Percentiles rank a stretch among this genome's conserved stretches.
phyloP scores from a whole-genome alignment of 2,888 invertebrate genomes.

The Polia nebulosa region DNA sequence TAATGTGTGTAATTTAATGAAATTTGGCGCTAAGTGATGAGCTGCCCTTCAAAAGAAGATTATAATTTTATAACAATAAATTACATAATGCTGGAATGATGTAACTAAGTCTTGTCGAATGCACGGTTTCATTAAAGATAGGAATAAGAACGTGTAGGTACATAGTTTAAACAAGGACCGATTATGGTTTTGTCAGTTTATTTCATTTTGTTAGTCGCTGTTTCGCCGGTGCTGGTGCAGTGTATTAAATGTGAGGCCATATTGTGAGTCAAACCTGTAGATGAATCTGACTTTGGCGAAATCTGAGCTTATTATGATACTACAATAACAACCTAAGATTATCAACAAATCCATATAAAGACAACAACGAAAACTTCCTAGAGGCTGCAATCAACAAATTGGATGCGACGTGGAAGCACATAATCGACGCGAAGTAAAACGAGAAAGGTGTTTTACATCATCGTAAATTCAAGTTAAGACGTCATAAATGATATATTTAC shows the following conservation, averaged over 20 bases:
- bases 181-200: no score
- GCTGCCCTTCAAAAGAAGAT: constrained; percentile 51
- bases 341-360: neutral
- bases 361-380: neutral
- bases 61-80: constrained; percentile 30
- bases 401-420: constrained; percentile 8
- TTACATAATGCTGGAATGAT: constrained; percentile 48
- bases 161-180: neutral
- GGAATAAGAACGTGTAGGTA: neutral
- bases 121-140: neutral
- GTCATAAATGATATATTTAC: constrained; percentile 61
- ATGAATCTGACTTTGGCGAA: no score
- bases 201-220: no score
- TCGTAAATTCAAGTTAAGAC: constrained; percentile 53
- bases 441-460: constrained; percentile 60
- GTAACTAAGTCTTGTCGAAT: constrained; percentile 21
- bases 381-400: constrained; percentile 19
- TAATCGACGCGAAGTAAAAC: constrained; percentile 46
- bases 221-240: no score
- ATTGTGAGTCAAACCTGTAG: no score
- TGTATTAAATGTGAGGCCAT: no score
- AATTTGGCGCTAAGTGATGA: constrained; percentile 57
- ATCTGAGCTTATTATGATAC: no score
- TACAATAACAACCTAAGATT: neutral
- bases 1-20: constrained; percentile 60